Base-by-base conservation (phyloP, 2,888 invertebrate species). In the Drosophila trichaetosa region DNA sequence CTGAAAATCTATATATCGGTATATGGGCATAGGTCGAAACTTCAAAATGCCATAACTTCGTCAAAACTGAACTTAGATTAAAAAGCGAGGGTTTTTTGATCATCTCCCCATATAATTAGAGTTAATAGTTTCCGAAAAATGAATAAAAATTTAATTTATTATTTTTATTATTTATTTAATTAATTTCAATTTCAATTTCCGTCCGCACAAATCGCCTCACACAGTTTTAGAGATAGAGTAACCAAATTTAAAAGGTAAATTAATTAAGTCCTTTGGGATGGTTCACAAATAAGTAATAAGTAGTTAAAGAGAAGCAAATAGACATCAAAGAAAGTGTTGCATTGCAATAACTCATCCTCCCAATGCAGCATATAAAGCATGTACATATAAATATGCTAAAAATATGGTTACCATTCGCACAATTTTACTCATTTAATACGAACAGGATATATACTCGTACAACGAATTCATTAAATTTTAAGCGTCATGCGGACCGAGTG, bases 401-500 rank as follows among this genome's bases (percentile, higher is more conserved):
- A 29, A 11, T 52, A 7, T 49, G 31, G 11, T 8, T 18, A 42
- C 62, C 16, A 48, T 57, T 61, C 49, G 49, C 57, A 36, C 60
- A 64, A 60, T 53, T 64, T 52, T 31, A 64, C 40, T 56, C 58
- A 46, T 54, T 60, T 57, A 49, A 46, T 52, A 7, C 24, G 4
- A 34, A 66, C 49, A 31, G 54, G 51, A 52, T 42, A 54, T 53
- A 63, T n/a, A n/a, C n/a, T n/a, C n/a, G n/a, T n/a, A n/a, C 56
- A 29, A 29, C 29, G 75, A 75, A 78, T 78, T 83, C 69, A 87
- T 87, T 73, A 84, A 76, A 73, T 73, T 84, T 82, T 79, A 69
- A 81, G 68, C 77, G 73, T 69, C 61, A 60, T 61, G 64, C 78
- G 64, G 57, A 33, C 63, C 59, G 69, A 73, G 84, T 80, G 78